Evolutionary conservation across 2,797 vertebrate species (phyloP).

Genomic region (Taenioides sp.): DNA sequence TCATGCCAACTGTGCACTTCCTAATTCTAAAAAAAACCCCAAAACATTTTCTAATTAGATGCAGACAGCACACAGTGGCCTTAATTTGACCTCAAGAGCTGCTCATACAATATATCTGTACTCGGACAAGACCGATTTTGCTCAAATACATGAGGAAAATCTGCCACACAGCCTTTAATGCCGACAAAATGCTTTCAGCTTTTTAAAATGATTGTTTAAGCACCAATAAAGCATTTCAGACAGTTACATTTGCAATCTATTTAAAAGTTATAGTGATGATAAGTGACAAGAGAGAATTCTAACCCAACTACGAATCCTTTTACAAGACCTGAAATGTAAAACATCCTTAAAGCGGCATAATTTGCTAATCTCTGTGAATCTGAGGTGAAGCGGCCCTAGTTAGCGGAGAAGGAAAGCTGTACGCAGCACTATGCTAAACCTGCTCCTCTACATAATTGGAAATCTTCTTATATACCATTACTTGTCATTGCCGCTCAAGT

Average conservation of each 20-base stretch:
- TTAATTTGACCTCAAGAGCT: too few relatives aligned
- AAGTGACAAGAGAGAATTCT: slow-evolving; percentile 14
- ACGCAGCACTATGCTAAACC: not conserved
- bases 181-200: too few relatives aligned
- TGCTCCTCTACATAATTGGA: slow-evolving; percentile 7
- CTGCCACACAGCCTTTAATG: too few relatives aligned
- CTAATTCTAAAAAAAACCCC: too few relatives aligned
- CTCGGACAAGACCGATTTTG: too few relatives aligned
- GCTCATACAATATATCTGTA: too few relatives aligned
- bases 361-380: not conserved
- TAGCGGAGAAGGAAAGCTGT: not conserved
- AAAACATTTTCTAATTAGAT: too few relatives aligned
- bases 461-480: slow-evolving; percentile 5
- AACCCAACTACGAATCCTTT: not conserved
- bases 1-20: too few relatives aligned
- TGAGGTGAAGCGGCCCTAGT: slow-evolving; percentile 4
- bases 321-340: not conserved
- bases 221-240: too few relatives aligned
- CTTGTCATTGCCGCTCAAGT: not conserved
- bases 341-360: not conserved
- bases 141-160: too few relatives aligned
- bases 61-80: too few relatives aligned
- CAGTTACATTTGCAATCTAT: slow-evolving; percentile 41
- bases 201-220: too few relatives aligned
- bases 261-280: slow-evolving; percentile 34